These are phyloP conservation scores for Cephus sareptanus DNA, from an alignment of 2,888 invertebrate species.

Conservation along the genomic window DNA sequence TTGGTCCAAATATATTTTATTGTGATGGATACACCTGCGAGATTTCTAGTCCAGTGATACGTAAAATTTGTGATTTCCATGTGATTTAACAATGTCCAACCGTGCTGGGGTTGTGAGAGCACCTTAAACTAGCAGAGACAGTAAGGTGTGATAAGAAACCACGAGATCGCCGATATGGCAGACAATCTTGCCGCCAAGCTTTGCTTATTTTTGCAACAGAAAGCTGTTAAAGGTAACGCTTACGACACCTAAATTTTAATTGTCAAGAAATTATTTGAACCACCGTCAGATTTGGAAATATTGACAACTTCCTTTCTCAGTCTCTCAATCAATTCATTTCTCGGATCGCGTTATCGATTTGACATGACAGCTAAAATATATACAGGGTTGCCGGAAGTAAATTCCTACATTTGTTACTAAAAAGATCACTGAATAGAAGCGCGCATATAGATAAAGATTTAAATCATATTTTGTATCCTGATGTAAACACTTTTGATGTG, in stretches of 20 bases:
- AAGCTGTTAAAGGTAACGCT: conserved; percentile 49
- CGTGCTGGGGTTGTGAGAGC: background rate
- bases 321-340: background rate
- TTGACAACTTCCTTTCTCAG: conserved; percentile 6
- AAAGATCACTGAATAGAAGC: background rate
- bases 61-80: background rate
- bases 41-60: background rate
- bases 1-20: background rate
- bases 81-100: too few species aligned
- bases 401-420: background rate
- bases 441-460: background rate
- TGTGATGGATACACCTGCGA: background rate
- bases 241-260: conserved; percentile 4
- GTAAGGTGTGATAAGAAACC: background rate
- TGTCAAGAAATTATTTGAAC: background rate
- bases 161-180: conserved; percentile 44
- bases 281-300: background rate
- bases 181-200: conserved; percentile 62
- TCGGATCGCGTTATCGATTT: background rate
- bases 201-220: conserved; percentile 53
- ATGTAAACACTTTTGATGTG: background rate
- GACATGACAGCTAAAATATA: background rate
- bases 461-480: background rate
- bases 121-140: background rate
- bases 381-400: background rate